Base-by-base conservation (phyloP, 2,888 invertebrate species). In the Caenorhabditis imperialis region DNA sequence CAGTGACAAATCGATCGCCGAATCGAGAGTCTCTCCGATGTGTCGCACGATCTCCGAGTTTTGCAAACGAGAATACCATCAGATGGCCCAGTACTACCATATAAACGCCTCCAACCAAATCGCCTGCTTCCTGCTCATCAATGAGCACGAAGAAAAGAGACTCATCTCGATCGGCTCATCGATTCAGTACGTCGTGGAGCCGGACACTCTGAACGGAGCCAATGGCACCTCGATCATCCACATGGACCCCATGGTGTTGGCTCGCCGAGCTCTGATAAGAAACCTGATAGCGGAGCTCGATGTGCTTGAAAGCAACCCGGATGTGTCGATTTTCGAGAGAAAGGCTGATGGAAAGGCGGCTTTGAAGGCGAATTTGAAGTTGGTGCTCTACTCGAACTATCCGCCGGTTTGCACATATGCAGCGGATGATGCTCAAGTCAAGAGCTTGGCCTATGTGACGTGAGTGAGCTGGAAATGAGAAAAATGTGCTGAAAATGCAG, bases 91-190 rank as follows among this genome's bases (percentile, higher is more conserved):
- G 0, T 57, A 61, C 40, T 65, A 50, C 22, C 22, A 50, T 1
- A 20, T 78, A 10, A 8, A 12, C 1, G 44, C 60, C 7, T 61
- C 75, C 23, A 62, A 67, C 47, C 37, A 63, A 20, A 40, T 75
- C 1, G 78, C 78, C 30, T 37, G 81, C 16, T 80, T 82, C 50
- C 12, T 79, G 10, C 48, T 82, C 1, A 22, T 79, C 22, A 82
- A 82, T 22, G 75, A 76, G 18, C 37, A 58, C 23, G 53, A 73
- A 8, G 75, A 75, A 40, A 79, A 80, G 54, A 62, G 80, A 12
- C 22, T 80, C 2, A 16, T 75, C 2, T 51, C 76, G 2, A 54
- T 65, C 7, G 69, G 55, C 7, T 61, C 71, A 0, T 65, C 71
- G 0, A 14, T 40, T 0, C 54, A 65, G 12, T 61, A 54, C 22